These are phyloP conservation scores for Hylyphantes graminicola DNA, from an alignment of 1,140 invertebrate genomes.

Conservation along the genomic window DNA sequence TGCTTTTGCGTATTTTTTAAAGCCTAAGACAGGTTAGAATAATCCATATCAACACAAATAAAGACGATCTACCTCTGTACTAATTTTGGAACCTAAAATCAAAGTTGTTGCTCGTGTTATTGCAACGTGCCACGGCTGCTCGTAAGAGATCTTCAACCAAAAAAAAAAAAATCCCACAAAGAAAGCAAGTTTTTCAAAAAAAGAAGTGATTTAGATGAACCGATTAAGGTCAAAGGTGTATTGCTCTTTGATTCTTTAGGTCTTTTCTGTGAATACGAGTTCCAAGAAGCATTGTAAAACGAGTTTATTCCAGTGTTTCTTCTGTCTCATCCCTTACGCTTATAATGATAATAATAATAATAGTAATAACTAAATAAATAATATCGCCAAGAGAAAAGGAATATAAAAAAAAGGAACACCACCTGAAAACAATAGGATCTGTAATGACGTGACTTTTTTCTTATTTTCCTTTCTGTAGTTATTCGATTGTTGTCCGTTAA, in stretches of 20 bases:
- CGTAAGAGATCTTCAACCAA: no score
- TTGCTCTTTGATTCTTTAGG: background rate
- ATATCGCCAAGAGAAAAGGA: background rate
- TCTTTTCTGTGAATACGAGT: constrained; percentile 8
- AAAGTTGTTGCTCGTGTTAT: no score
- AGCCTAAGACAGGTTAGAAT: no score
- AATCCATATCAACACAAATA: no score
- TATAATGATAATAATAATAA: constrained; percentile 28
- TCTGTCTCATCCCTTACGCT: constrained; percentile 9
- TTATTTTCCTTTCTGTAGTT: constrained; percentile 8
- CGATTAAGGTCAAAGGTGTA: constrained; percentile 39
- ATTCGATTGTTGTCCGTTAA: constrained; percentile 30
- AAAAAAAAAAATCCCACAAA: no score
- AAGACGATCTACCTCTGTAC: no score
- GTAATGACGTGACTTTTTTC: constrained; percentile 23
- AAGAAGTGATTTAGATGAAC: no score
- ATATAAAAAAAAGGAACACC: background rate
- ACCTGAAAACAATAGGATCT: constrained; percentile 36
- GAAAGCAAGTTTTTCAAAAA: no score
- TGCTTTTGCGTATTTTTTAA: no score
- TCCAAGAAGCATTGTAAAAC: constrained; percentile 11
- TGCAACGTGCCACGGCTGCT: no score
- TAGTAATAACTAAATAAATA: constrained; percentile 3
- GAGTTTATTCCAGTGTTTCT: background rate
- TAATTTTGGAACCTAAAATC: no score